Evolutionary conservation across 2,888 invertebrate genomes (phyloP).

Genomic region (Achlya flavicornis): DNA sequence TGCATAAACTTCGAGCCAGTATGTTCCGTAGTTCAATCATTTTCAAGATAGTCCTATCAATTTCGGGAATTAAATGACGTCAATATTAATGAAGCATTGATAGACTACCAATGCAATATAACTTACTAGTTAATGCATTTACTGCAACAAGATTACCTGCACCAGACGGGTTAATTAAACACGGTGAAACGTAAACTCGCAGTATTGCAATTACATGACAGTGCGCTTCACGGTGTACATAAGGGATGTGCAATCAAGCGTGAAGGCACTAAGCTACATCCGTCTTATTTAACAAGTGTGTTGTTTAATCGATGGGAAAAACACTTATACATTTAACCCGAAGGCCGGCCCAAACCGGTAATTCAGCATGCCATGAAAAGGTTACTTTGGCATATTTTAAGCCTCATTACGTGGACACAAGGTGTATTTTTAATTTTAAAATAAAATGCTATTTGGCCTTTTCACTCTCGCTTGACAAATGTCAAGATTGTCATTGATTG

Average conservation of each 20-base stretch:
- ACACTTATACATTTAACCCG: background rate
- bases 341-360: too few relatives aligned
- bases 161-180: constrained; percentile 1
- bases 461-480: background rate
- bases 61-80: too few relatives aligned
- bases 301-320: constrained; percentile 49
- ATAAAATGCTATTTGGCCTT: too few relatives aligned
- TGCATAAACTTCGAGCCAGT: too few relatives aligned
- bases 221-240: constrained; percentile 36
- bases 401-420: too few relatives aligned
- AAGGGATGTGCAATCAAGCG: constrained; percentile 46
- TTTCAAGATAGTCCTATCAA: too few relatives aligned
- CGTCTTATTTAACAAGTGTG: constrained; percentile 55
- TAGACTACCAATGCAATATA: background rate
- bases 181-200: background rate
- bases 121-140: background rate
- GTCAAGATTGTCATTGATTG: too few relatives aligned
- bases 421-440: background rate
- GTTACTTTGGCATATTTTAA: too few relatives aligned
- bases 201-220: constrained; percentile 20
- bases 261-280: constrained; percentile 51
- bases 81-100: background rate
- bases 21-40: too few relatives aligned
- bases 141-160: constrained; percentile 4
- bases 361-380: too few relatives aligned